These are phyloP conservation scores for Zaprionus taronus DNA, from an alignment of 1,140 invertebrate species.

Conservation along the genomic window DNA sequence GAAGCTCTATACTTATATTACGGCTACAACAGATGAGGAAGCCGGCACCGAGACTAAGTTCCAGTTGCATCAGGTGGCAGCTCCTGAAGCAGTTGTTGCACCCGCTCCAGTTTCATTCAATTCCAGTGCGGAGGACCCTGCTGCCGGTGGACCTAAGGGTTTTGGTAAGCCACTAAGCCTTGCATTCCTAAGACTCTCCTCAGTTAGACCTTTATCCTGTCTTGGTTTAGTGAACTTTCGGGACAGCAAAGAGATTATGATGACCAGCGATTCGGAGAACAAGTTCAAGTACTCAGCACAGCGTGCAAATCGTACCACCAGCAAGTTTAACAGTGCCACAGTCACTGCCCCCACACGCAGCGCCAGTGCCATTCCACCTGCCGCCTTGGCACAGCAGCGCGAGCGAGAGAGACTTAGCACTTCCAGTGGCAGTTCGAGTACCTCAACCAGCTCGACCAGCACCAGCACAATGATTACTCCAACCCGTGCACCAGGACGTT, in stretches of 20 bases:
- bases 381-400: slow-evolving; percentile 56
- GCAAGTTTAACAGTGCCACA: slow-evolving; percentile 51
- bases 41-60: slow-evolving; percentile 72
- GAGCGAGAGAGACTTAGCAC: slow-evolving; percentile 48
- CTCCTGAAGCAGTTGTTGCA: slow-evolving; percentile 10
- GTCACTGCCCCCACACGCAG: slow-evolving; percentile 61
- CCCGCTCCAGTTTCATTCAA: slow-evolving; percentile 11
- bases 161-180: slow-evolving; percentile 59
- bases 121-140: slow-evolving; percentile 60
- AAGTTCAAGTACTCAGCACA: slow-evolving; percentile 84
- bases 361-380: slow-evolving; percentile 67
- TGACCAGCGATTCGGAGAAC: slow-evolving; percentile 85
- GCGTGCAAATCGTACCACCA: slow-evolving; percentile 61
- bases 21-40: slow-evolving; percentile 72
- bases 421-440: slow-evolving; percentile 14
- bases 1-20: slow-evolving; percentile 77
- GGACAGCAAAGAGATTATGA: slow-evolving; percentile 85
- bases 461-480: slow-evolving; percentile 22
- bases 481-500: slow-evolving; percentile 64
- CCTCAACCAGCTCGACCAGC: slow-evolving; percentile 11
- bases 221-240: slow-evolving; percentile 76
- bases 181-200: background rate
- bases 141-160: slow-evolving; percentile 59
- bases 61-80: slow-evolving; percentile 66
- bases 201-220: background rate